Base-by-base conservation (phyloP, 2,113 vertebrate species). In the Callipepla californica region DNA sequence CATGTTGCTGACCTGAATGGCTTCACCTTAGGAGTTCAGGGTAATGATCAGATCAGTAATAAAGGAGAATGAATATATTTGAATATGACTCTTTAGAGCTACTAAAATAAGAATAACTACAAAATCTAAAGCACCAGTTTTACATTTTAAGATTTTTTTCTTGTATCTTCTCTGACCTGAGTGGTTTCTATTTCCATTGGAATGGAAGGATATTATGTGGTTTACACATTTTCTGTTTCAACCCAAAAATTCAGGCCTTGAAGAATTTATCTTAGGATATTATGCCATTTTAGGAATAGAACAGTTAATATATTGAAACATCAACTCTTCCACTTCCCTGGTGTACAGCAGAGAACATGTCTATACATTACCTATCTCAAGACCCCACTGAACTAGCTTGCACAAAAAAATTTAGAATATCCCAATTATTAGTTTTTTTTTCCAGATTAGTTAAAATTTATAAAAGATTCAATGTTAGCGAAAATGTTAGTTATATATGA, bases 11-110 rank as follows among this genome's bases (percentile, higher is more conserved):
- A 50, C 13, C 11, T 38, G 92, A 81, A 82, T 7, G 66, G 14
- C 47, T 50, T 10, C 7, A 20, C 11, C 18, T 40, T 28, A 3
- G 32, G 4, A 0, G 0, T 58, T 45, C 53, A 20, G 26, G n/a
- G 38, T 62, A 87, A 59, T 62, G 4, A 57, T 18, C 32, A 55
- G 17, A 16, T 30, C 32, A 48, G 65, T 8, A 85, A 32, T 11
- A 45, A 66, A 4, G 19, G 63, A 85, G 85, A 93, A 59, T 23
- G 6, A 50, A 5, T 6, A 4, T 8, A 0, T 44, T 78, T 59
- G 40, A 26, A 40, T 62, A 8, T 11, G 14, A 1, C 10, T 74
- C 7, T 67, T 42, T 25, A 19, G 13, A 51, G 3, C 8, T 47
- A n/a, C 26, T 2, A 4, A 2, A 1, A 50, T 25, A 72, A 50